These are phyloP conservation scores for Netta rufina DNA, from an alignment of 2,797 vertebrate species.

Conservation along the genomic window DNA sequence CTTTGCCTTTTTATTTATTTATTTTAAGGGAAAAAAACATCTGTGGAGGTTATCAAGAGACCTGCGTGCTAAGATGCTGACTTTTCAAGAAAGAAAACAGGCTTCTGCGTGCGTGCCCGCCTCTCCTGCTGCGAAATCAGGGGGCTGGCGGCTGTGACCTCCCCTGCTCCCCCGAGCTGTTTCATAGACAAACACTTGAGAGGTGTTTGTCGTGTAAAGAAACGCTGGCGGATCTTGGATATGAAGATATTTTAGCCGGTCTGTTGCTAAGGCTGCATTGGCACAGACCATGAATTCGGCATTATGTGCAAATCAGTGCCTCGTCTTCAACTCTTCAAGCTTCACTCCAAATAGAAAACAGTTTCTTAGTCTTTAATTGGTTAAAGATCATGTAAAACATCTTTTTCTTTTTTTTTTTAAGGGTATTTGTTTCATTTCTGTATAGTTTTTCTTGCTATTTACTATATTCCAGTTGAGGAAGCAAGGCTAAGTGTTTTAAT, in stretches of 20 bases:
- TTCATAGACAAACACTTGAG: neutral
- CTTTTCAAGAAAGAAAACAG: neutral
- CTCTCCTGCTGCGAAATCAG: neutral
- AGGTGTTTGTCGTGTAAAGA: neutral
- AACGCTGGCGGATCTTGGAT: neutral
- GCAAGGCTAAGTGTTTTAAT: neutral
- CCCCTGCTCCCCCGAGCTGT: neutral
- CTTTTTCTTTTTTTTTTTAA: neutral
- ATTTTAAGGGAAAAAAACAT: neutral
- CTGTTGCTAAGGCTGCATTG: neutral
- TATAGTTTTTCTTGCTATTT: neutral
- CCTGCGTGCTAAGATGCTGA: rapidly evolving
- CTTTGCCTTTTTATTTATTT: neutral
- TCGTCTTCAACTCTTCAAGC: neutral
- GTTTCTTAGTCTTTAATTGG: neutral
- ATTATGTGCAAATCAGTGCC: neutral
- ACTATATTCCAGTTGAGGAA: neutral
- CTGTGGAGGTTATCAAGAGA: neutral
- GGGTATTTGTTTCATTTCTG: too few relatives aligned
- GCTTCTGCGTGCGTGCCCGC: neutral
- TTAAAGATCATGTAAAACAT: neutral
- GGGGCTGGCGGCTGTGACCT: neutral
- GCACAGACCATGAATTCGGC: neutral
- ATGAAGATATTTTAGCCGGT: neutral
- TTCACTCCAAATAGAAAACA: neutral